Base-by-base conservation (phyloP, 2,888 invertebrate genomes). In the Leistus spinibarbis region DNA sequence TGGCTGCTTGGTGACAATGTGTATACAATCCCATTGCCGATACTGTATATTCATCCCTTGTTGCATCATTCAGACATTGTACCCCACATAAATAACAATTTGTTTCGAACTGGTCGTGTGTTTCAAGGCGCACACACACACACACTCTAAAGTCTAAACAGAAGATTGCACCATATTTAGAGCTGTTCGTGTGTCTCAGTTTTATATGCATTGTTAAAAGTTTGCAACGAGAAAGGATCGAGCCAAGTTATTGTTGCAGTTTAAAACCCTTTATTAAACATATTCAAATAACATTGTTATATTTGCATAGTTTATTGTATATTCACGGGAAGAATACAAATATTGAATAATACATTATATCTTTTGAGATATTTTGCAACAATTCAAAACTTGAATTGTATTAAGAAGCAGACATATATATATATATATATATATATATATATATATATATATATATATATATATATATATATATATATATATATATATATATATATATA, bases 11-110 rank as follows among this genome's bases (percentile, higher is more conserved):
- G 40, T 40, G 40, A 40, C 40, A 40, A 40, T 40, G 40, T 40
- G 40, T 40, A 40, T 2, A 40, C 40, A 10, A 40, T 2, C n/a
- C 40, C 40, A 7, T 40, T 40, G 10, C 40, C 40, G 40, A 40
- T 40, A 40, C 40, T 10, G 19, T 5, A 54, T 22, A 69, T 57
- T 22, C 57, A 24, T 69, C 69, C 69, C 57, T 57, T 69, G 69
- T 57, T 57, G 27, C 56, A 69, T 57, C 57, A 69, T 69, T 23
- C 56, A 27, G 57, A 56, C 57, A 69, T 69, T 69, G 27, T 57
- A 20, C 24, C 27, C 22, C 13, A 23, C 57, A 27, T 69, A 69
- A 67, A 67, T 54, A 67, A 53, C 67, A 67, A 69, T 69, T 69
- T 69, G 24, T 24, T 5, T 20, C 20, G 60, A 40, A 40, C 40